Base-by-base conservation (phyloP, 2,113 vertebrate genomes). In the Rhizomys pruinosus region DNA sequence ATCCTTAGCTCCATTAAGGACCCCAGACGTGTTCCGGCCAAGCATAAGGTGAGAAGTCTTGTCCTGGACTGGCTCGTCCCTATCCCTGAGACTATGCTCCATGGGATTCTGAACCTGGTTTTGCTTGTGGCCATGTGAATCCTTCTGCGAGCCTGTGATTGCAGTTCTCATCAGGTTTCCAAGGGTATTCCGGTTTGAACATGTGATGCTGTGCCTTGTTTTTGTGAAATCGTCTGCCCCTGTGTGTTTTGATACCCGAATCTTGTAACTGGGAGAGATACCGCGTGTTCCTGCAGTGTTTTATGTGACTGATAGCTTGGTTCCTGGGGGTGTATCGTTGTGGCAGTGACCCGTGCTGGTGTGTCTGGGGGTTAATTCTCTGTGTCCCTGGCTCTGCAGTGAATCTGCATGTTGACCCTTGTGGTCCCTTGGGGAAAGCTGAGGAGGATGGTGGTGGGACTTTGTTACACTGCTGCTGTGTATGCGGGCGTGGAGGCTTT, bases 31-130 rank as follows among this genome's bases (percentile, higher is more conserved):
- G 81, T 93, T 72, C 73, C 55, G 78, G 22, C 37, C 29, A 94
- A 81, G 81, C 72, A 10, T 63, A 88, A 96, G 97, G 95, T 96
- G 93, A 96, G 90, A n/a, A n/a, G n/a, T n/a, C n/a, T n/a, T n/a
- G n/a, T n/a, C n/a, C n/a, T n/a, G n/a, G n/a, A n/a, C n/a, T n/a
- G n/a, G 91, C 91, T 91, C 95, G 95, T 95, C 94, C 72, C 27
- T 25, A 77, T 81, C n/a, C 9, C 73, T 2, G 12, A 44, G 23
- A 44, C 64, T 84, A n/a, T 71, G 79, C n/a, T n/a, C n/a, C n/a
- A n/a, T n/a, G n/a, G 2, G 7, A 7, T 71, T 77, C 13, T 55
- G 34, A 52, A 2, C 66, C 89, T 81, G 61, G 66, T 34, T 42
- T 78, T 47, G 89, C 25, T 74, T 61, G 89, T 74, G 78, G 3